Conservation (phyloP, 2,797 vertebrate genomes). For the Masticophis lateralis region DNA sequence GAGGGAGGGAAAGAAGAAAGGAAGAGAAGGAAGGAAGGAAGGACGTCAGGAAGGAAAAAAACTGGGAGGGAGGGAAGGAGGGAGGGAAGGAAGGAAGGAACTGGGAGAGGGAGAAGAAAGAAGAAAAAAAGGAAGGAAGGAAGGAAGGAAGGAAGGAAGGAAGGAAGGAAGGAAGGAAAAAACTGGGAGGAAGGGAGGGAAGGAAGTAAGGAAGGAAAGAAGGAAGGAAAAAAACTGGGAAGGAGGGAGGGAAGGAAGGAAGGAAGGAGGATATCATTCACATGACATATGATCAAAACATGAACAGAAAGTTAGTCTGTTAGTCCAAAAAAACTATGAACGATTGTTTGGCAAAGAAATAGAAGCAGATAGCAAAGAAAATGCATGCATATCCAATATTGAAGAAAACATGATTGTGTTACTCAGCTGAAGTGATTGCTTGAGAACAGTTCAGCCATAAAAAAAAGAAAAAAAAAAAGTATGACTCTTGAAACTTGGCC, state of each 20-base stretch:
- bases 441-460: slow-evolving; percentile 25
- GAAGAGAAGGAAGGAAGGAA: slow-evolving; percentile 33
- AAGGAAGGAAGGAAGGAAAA: no score
- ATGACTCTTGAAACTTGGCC: background rate
- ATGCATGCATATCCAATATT: slow-evolving; percentile 2
- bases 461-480: background rate
- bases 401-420: slow-evolving; percentile 6
- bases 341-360: slow-evolving; percentile 19
- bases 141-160: background rate
- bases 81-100: slow-evolving; percentile 69
- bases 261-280: slow-evolving; percentile 68
- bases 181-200: no score
- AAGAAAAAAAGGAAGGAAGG: slow-evolving; percentile 68
- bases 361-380: slow-evolving; percentile 12
- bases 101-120: slow-evolving; percentile 66
- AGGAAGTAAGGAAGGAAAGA: background rate
- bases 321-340: background rate
- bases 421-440: slow-evolving; percentile 15
- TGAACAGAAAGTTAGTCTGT: slow-evolving; percentile 24
- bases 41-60: slow-evolving; percentile 68
- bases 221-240: no score
- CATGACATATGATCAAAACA: background rate
- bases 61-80: background rate
- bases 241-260: slow-evolving; percentile 65
- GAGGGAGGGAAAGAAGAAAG: no score